Conservation (phyloP, 2,113 vertebrate genomes). For the Greenwoodochromis staneri region DNA sequence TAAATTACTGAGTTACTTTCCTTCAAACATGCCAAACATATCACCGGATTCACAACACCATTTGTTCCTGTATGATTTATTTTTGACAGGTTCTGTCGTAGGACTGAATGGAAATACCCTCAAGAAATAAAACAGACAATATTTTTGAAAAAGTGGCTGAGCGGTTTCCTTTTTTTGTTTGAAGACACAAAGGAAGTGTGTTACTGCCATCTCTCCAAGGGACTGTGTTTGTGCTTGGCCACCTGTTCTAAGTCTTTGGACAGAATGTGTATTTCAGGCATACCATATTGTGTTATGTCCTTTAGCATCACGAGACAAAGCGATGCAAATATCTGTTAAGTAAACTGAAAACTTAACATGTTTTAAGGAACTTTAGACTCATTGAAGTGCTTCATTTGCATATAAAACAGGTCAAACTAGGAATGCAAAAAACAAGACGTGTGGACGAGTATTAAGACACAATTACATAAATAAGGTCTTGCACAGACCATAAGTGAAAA, state of each 20-base stretch:
- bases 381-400: background rate
- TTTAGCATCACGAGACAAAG: background rate
- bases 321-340: background rate
- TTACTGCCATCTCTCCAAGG: slow-evolving; percentile 19
- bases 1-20: background rate
- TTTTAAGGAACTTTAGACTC: background rate
- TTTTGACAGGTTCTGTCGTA: background rate
- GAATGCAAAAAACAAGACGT: background rate
- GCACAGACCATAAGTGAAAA: background rate
- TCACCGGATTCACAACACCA: background rate
- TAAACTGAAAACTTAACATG: background rate
- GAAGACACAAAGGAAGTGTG: slow-evolving; percentile 10
- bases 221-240: slow-evolving; percentile 16
- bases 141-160: background rate
- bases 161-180: background rate
- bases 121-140: background rate
- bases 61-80: background rate
- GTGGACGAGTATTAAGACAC: background rate
- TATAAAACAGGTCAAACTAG: background rate
- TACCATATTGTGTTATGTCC: background rate
- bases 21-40: background rate
- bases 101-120: slow-evolving; percentile 14
- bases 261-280: slow-evolving; percentile 20
- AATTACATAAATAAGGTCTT: background rate
- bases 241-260: slow-evolving; percentile 36